A percentile compares a stretch with the other conserved stretches of the same genome.
These are phyloP conservation scores for Pollenia angustigena DNA, from an alignment of 2,888 invertebrate genomes.

Conservation along the genomic window DNA sequence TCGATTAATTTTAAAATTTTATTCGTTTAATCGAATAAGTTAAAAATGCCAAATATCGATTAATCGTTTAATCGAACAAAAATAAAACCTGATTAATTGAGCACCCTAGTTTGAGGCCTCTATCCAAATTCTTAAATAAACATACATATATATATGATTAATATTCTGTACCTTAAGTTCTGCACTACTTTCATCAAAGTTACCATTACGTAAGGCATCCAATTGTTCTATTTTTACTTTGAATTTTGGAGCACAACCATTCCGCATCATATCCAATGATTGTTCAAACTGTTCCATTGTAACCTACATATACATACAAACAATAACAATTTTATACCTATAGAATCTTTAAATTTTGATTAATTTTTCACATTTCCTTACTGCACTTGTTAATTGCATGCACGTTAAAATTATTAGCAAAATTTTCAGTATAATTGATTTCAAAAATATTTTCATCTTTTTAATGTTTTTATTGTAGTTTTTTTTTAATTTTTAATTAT, in stretches of 20 bases:
- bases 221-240: conserved; percentile 79
- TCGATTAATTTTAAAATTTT: no score
- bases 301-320: conserved; percentile 75
- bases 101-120: no score
- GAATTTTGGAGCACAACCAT: conserved; percentile 81
- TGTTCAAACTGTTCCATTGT: conserved; percentile 82
- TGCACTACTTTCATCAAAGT: conserved; percentile 77
- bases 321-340: not conserved
- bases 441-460: conserved; percentile 44
- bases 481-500: conserved; percentile 13
- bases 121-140: not conserved
- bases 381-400: conserved; percentile 51
- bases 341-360: not conserved
- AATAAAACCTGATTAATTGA: no score
- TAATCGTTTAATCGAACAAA: no score
- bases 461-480: not conserved
- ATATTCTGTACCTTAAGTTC: conserved; percentile 78
- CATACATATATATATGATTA: not conserved
- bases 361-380: conserved; percentile 47
- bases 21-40: no score
- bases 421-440: not conserved
- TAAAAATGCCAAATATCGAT: no score
- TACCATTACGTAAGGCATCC: conserved; percentile 79
- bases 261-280: conserved; percentile 82
- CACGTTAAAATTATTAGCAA: conserved; percentile 43